phyloP scores from a whole-genome alignment of 2,888 invertebrate species.

The Willowsia nigromaculata region DNA sequence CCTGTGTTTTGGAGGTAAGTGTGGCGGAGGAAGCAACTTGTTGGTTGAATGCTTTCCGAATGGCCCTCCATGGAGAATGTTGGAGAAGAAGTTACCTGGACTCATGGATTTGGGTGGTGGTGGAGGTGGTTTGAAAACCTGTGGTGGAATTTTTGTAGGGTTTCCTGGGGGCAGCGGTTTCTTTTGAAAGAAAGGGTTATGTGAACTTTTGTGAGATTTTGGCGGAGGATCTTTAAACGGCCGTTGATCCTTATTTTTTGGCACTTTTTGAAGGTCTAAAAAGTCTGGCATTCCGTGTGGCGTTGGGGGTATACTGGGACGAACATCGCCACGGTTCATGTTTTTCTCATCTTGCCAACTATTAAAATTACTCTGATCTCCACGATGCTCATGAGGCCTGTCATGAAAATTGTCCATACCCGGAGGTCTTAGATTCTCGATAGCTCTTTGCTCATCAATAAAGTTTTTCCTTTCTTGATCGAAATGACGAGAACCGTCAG shows the following conservation, averaged over 20 bases:
- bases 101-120: constrained; percentile 49
- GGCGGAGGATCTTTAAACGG: background rate
- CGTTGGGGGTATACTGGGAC: constrained; percentile 21
- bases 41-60: constrained; percentile 15
- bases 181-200: constrained; percentile 32
- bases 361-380: background rate
- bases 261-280: constrained; percentile 43
- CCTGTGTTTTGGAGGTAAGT: background rate
- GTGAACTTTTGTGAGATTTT: constrained; percentile 21
- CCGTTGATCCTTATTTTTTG: constrained; percentile 24
- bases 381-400: constrained; percentile 4
- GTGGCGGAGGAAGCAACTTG: constrained; percentile 22
- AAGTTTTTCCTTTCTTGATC: constrained; percentile 38
- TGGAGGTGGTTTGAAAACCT: constrained; percentile 69
- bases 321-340: background rate
- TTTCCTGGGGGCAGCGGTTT: background rate
- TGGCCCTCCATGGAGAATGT: constrained; percentile 17
- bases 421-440: constrained; percentile 31
- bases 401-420: background rate
- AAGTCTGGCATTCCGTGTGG: constrained; percentile 56
- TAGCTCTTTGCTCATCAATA: background rate
- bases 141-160: constrained; percentile 68
- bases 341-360: constrained; percentile 25
- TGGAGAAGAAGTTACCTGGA: constrained; percentile 41
- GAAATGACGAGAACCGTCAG: constrained; percentile 11